Conservation (phyloP, 1,140 invertebrate genomes). For the Drosophila pruinosa region DNA sequence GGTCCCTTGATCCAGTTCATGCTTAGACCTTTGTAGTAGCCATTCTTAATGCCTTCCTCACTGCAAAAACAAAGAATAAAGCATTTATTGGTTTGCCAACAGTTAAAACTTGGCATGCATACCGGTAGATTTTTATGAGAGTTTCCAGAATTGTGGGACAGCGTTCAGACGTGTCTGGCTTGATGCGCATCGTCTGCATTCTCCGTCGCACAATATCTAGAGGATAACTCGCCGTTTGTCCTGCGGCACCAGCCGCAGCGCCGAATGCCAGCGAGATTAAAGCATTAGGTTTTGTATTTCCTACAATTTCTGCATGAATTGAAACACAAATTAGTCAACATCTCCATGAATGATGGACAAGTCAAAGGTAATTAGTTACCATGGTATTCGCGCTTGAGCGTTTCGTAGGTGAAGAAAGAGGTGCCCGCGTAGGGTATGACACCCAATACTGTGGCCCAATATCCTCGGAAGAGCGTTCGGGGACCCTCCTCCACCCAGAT, state of each 20-base stretch:
- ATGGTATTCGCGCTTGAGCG: constrained; percentile 91
- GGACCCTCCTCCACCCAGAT: constrained; percentile 93
- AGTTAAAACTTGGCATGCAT: background rate
- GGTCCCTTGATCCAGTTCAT: constrained; percentile 99
- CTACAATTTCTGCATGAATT: constrained; percentile 64
- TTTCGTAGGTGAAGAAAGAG: constrained; percentile 99
- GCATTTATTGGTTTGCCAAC: background rate
- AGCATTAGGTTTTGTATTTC: constrained; percentile 84
- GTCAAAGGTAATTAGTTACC: constrained; percentile 84
- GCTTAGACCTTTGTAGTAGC: constrained; percentile 98
- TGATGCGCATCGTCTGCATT: constrained; percentile 81
- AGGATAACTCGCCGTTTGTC: constrained; percentile 98
- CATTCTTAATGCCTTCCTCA: constrained; percentile 93
- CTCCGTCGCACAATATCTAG: constrained; percentile 82
- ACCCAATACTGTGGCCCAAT: constrained; percentile 94
- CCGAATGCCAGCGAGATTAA: constrained; percentile 91
- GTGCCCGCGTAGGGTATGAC: constrained; percentile 98
- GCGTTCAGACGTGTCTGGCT: constrained; percentile 29
- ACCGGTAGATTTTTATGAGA: constrained; percentile 76
- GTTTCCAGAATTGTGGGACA: constrained; percentile 71
- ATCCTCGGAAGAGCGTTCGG: constrained; percentile 92
- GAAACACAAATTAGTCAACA: background rate
- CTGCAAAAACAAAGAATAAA: constrained; percentile 83
- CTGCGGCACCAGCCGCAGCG: constrained; percentile 94
- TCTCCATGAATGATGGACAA: background rate